Base-by-base conservation (phyloP, 1,140 invertebrate species). In the Sycobia sp. region DNA sequence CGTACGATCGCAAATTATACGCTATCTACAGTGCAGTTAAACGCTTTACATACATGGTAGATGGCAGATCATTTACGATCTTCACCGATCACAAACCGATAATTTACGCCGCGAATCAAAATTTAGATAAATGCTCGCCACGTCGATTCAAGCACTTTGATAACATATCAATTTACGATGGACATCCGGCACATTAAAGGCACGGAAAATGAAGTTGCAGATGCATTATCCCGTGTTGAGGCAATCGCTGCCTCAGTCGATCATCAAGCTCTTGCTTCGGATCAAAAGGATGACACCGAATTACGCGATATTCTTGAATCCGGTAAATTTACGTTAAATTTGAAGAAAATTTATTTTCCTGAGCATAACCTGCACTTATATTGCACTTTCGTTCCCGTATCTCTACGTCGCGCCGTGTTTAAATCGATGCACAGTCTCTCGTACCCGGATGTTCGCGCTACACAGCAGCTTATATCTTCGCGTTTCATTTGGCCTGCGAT, bases 61-160 rank as follows among this genome's bases (percentile, higher is more conserved):
- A 79, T 62, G 73, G 66, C 3, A 41, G 66, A 27, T 3, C 62
- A n/a, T 67, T 79, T 36, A 67, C 41, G 0, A 71, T 80, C 5
- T 76, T 44, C 29, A 83, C 78, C 0, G 80, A 84, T 47, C 81
- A 83, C 50, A 77, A 77, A 53, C 80, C 81, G 0, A 57, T 84
- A 0, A 73, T 58, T 4, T 77, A 67, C 49, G 72, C 70, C 9
- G 75, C 74, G 55, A 13, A 55, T 23, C 65, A 73, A 58, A 68
- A 68, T 14, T 47, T 62, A 9, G 76, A 78, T 2, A 75, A 75
- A 62, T 61, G n/a, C n/a, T n/a, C n/a, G n/a, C n/a, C n/a, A n/a
- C 62, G 77, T 9, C 73, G 74, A 65, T 66, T 67, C 25, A 61
- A 55, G 69, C 51, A 74, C 65, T 29, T n/a, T n/a, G n/a, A n/a